A percentile compares a stretch with the other conserved stretches of the same genome.
These are phyloP conservation scores for Hyposmocoma kahamanoa DNA, from an alignment of 1,140 invertebrate genomes.

Conservation along the genomic window DNA sequence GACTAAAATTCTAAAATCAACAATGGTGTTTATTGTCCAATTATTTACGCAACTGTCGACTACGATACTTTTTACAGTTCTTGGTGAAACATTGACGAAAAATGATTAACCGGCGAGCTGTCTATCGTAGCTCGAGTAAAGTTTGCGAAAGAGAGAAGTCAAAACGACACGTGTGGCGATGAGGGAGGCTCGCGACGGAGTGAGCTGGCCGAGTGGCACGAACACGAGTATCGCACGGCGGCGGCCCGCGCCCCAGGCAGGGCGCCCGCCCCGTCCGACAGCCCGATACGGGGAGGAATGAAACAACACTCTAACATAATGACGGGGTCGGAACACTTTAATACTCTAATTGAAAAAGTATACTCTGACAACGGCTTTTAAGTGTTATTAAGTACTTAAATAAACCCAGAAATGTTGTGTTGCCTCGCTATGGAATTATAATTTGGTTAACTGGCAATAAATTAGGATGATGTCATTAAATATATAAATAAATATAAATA, in stretches of 20 bases:
- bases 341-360: constrained; percentile 72
- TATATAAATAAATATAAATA: background rate
- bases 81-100: too few species aligned
- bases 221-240: constrained; percentile 25
- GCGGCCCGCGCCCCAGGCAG: constrained; percentile 16
- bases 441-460: background rate
- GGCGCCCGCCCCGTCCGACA: constrained; percentile 38
- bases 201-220: constrained; percentile 39
- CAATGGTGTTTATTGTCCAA: too few species aligned
- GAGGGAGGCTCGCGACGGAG: constrained; percentile 39
- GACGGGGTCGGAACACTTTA: constrained; percentile 68
- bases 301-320: constrained; percentile 71
- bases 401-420: constrained; percentile 1
- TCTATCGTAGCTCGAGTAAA: constrained; percentile 47
- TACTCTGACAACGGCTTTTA: constrained; percentile 45
- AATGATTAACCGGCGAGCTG: constrained; percentile 8
- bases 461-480: background rate
- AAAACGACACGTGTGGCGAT: constrained; percentile 25
- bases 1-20: too few species aligned
- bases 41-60: too few species aligned
- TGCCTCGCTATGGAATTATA: background rate
- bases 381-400: constrained; percentile 34
- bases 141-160: constrained; percentile 35
- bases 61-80: too few species aligned
- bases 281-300: constrained; percentile 43